Conservation (phyloP, 1,140 invertebrate genomes). For the Lerema accius region DNA sequence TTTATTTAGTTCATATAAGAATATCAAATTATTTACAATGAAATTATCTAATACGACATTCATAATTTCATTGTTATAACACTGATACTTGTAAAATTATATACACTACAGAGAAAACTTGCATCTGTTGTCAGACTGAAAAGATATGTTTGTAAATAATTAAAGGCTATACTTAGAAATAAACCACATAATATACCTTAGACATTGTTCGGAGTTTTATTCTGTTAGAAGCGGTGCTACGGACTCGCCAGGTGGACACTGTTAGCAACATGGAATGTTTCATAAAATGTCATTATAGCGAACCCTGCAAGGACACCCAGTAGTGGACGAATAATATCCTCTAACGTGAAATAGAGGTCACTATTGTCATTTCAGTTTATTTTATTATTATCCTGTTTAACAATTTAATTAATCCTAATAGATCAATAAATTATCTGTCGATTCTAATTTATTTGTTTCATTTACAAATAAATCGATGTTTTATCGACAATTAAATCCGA, state of each 20-base stretch:
- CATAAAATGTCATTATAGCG: slow-evolving; percentile 51
- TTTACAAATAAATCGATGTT: too few species aligned
- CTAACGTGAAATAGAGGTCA: too few species aligned
- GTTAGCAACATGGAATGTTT: slow-evolving; percentile 78
- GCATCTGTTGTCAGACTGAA: slow-evolving; percentile 75
- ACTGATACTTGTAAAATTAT: slow-evolving; percentile 72
- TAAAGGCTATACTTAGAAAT: slow-evolving; percentile 78
- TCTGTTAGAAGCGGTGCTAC: slow-evolving; percentile 46
- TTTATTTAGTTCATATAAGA: slow-evolving; percentile 79
- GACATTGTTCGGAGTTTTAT: slow-evolving; percentile 79
- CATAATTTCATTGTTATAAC: slow-evolving; percentile 80
- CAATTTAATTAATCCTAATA: too few species aligned
- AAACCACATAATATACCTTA: slow-evolving; percentile 71
- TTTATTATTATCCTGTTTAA: too few species aligned
- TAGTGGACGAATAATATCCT: slow-evolving; percentile 3
- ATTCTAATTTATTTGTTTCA: too few species aligned
- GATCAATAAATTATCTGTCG: too few species aligned
- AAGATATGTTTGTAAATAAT: slow-evolving; percentile 77
- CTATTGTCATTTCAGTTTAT: too few species aligned
- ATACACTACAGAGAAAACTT: slow-evolving; percentile 82
- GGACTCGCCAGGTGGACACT: slow-evolving; percentile 42
- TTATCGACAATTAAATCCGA: too few species aligned
- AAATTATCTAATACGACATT: slow-evolving; percentile 71
- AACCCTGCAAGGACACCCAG: slow-evolving; percentile 9
- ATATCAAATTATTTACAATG: slow-evolving; percentile 81